Evolutionary conservation across 2,888 invertebrate genomes (phyloP).

Genomic region (Chymomyza caudatula): DNA sequence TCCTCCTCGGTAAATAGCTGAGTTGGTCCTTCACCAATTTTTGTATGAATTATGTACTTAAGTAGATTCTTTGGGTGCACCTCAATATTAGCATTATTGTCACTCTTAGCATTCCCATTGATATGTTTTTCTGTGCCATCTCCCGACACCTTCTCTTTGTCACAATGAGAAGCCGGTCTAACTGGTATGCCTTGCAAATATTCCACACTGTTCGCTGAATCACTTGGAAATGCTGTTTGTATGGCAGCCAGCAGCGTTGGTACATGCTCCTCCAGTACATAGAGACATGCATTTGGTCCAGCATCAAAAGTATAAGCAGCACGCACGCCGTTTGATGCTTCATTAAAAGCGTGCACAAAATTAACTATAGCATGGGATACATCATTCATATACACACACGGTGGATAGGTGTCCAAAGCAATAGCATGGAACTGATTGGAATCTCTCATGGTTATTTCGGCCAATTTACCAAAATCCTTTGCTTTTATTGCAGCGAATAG

Average conservation of each 20-base stretch:
- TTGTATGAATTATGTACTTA: conserved; percentile 90
- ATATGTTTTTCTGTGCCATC: not conserved
- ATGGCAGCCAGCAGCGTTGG: conserved; percentile 84
- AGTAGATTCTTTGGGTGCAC: conserved; percentile 80
- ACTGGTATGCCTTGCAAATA: conserved; percentile 81
- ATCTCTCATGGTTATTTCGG: conserved; percentile 97
- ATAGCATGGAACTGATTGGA: conserved; percentile 98
- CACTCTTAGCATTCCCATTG: not conserved
- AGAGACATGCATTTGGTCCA: conserved; percentile 97
- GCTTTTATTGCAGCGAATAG: conserved; percentile 79
- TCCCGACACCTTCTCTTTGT: not conserved
- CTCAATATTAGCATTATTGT: conserved; percentile 37
- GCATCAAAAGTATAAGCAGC: conserved; percentile 99
- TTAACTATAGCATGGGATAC: conserved; percentile 88
- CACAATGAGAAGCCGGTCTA: conserved; percentile 4
- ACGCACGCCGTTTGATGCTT: conserved; percentile 81
- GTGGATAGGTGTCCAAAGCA: conserved; percentile 95
- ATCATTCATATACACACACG: conserved; percentile 95
- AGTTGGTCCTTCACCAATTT: conserved; percentile 88
- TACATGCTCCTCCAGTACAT: conserved; percentile 87
- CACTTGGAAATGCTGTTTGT: conserved; percentile 85
- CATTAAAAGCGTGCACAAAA: conserved; percentile 91
- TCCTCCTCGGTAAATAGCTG: conserved; percentile 61
- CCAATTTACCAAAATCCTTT: conserved; percentile 90
- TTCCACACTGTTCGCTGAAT: conserved; percentile 74